Evolutionary conservation across 2,113 vertebrate genomes (phyloP).

Genomic region (Toxotes jaculatrix): DNA sequence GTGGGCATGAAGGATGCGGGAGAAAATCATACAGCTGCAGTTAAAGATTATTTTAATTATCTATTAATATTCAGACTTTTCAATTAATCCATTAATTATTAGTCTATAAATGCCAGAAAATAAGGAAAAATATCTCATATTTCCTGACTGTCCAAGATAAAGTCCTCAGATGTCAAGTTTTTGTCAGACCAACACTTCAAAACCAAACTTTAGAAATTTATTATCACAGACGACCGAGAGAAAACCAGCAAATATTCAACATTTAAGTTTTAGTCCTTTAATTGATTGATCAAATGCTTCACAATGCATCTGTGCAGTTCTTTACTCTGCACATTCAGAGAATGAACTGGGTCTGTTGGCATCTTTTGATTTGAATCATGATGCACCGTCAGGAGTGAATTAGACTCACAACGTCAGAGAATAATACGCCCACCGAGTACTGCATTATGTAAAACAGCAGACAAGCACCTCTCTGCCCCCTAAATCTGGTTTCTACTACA

Average conservation of each 20-base stretch:
- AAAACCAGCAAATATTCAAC: too few relatives aligned
- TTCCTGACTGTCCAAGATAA: too few relatives aligned
- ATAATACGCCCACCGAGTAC: background rate
- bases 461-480: background rate
- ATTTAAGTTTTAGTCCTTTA: too few relatives aligned
- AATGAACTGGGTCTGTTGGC: too few relatives aligned
- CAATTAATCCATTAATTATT: background rate
- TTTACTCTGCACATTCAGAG: background rate
- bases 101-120: background rate
- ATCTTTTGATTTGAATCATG: conserved; percentile 10
- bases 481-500: background rate
- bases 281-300: too few relatives aligned
- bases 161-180: too few relatives aligned
- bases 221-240: background rate
- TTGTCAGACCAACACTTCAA: too few relatives aligned
- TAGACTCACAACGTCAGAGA: conserved; percentile 8
- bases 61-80: background rate
- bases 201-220: too few relatives aligned
- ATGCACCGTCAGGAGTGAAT: background rate
- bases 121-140: too few relatives aligned
- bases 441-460: background rate
- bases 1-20: conserved; percentile 41
- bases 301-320: too few relatives aligned
- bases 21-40: background rate
- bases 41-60: background rate